A percentile compares a stretch with the other conserved stretches of the same genome.
Evolutionary conservation across 2,113 vertebrate genomes (phyloP).

Genomic region (Onychostoma macrolepis): DNA sequence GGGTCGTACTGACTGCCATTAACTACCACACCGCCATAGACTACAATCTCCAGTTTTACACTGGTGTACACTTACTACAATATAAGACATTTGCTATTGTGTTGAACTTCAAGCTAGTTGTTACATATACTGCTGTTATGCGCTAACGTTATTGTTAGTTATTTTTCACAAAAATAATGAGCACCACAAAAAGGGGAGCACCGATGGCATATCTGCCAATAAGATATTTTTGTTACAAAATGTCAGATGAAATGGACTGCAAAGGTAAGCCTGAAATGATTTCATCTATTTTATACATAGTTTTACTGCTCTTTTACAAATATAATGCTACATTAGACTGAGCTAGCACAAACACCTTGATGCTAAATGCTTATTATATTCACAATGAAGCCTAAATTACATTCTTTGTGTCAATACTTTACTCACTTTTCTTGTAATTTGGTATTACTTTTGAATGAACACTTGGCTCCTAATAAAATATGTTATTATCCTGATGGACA

Average conservation of each 20-base stretch:
- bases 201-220: not conserved
- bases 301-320: not conserved
- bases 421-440: not conserved
- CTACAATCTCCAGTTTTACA: conserved; percentile 1
- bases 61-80: not conserved
- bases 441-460: not conserved
- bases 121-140: not conserved
- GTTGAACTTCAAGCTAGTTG: not conserved
- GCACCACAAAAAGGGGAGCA: not conserved
- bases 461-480: not conserved
- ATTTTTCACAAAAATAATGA: not conserved
- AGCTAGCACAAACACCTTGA: not conserved
- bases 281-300: not conserved
- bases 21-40: not conserved
- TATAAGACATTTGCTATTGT: not conserved
- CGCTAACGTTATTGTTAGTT: not conserved
- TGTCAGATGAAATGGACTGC: not conserved
- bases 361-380: not conserved
- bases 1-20: not conserved
- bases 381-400: conserved; percentile 25
- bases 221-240: not conserved
- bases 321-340: not conserved
- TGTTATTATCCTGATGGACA: not conserved
- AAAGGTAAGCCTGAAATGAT: not conserved
- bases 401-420: conserved; percentile 43